Evolutionary conservation across 2,888 invertebrate species (phyloP), one percentile per base, ranked within the genome.

Genomic region (Lasioglossum morio): DNA sequence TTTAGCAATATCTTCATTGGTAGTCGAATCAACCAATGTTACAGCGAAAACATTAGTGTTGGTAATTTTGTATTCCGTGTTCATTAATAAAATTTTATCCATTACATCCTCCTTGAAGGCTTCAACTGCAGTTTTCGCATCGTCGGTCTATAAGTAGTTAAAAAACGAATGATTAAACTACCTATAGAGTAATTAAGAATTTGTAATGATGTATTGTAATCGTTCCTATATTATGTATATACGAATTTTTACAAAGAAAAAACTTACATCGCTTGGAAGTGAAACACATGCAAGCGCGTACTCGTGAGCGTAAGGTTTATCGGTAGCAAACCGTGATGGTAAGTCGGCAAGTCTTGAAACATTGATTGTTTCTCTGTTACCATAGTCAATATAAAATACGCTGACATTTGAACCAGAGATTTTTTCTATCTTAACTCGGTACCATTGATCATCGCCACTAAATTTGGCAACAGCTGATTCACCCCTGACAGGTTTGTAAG

Each of bases 371-470:
- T 99, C 99, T 94, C 98, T 97, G 95, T 99, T 99, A 90, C 99
- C 99, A 94, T 99, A 99, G 95, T 99, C 99, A 91, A 99, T 97
- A 96, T 98, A 99, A 87, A 98, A 96, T 53, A 99, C 98, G 78
- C 97, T 97, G 23, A 97, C 97, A 92, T 97, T 97, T 84, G 97
- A 96, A 60, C 97, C 97, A 78, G 96, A 95, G 2, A 98, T 95
- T 93, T 97, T 98, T 93, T 99, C 98, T n/a, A 99, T 97, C 95
- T 97, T 98, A 0, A 98, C 99, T 92, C 99, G 96, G 95, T 99
- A 99, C 99, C 99, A 99, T 93, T 98, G 97, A 88, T 98, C 97
- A 94, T 99, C 99, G 46, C 97, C 96, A 4, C 97, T 97, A 95
- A 98, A 99, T 94, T 97, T 97, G 53, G 99, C 99, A 34, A 99